Conservation (phyloP, 2,113 vertebrate genomes). For the Falco punctatus region DNA sequence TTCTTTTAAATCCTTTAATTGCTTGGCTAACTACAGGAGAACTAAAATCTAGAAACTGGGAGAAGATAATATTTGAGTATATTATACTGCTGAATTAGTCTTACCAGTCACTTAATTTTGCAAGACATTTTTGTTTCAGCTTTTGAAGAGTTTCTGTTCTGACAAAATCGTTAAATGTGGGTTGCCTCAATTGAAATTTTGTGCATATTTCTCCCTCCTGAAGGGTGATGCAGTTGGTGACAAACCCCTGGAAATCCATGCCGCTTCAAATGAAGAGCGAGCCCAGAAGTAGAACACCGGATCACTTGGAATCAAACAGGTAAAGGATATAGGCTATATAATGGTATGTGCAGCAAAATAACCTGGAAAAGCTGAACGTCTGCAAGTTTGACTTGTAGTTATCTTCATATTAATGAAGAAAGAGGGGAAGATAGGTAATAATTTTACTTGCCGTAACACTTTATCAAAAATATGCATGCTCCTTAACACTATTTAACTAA, state of each 20-base stretch:
- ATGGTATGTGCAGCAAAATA: neutral
- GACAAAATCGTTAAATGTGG: neutral
- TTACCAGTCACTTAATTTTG: neutral
- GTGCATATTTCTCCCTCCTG: neutral
- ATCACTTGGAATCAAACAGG: slow-evolving; percentile 64
- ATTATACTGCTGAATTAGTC: neutral
- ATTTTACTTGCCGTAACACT: neutral
- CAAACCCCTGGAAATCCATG: slow-evolving; percentile 34
- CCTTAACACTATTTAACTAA: neutral
- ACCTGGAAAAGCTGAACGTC: neutral
- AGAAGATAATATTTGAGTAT: neutral
- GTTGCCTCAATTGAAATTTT: neutral
- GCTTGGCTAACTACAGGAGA: neutral
- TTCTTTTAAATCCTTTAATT: slow-evolving; percentile 39
- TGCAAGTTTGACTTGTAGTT: neutral
- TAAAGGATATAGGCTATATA: slow-evolving; percentile 45
- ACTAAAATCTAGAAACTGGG: neutral
- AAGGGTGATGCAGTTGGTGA: slow-evolving; percentile 49
- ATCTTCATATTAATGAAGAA: neutral
- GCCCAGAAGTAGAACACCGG: slow-evolving; percentile 64
- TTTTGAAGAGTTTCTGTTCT: slow-evolving; percentile 33
- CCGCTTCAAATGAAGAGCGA: slow-evolving; percentile 20
- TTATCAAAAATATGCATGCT: neutral
- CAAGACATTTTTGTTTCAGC: neutral
- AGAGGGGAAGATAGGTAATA: neutral